Percentiles rank a stretch among this genome's conserved stretches.
Evolutionary conservation across 2,797 vertebrate species (phyloP).

Genomic region (Tamandua tetradactyla): DNA sequence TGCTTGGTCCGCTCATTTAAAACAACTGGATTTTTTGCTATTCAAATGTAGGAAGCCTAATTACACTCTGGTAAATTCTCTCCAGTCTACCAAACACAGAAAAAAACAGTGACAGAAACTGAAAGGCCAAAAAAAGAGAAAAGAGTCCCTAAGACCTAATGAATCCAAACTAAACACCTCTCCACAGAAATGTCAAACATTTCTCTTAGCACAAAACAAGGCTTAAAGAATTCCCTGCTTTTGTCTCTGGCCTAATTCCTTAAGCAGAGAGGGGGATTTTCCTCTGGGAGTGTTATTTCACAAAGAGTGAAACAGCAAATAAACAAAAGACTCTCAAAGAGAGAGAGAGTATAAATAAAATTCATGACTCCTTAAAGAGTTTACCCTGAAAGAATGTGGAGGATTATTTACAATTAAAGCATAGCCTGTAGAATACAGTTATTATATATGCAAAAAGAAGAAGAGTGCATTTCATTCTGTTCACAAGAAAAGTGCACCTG

Average conservation of each 20-base stretch:
- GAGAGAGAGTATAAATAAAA: slow-evolving; percentile 92
- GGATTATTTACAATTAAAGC: slow-evolving; percentile 91
- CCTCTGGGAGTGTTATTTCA: slow-evolving; percentile 90
- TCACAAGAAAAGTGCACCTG: slow-evolving; percentile 85
- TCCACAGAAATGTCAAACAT: slow-evolving; percentile 96
- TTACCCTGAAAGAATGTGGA: slow-evolving; percentile 89
- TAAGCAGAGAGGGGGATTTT: slow-evolving; percentile 93
- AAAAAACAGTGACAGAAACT: slow-evolving; percentile 90
- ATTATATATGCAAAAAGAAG: slow-evolving; percentile 83
- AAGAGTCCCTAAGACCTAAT: slow-evolving; percentile 95
- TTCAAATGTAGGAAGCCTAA: slow-evolving; percentile 96
- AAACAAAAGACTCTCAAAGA: slow-evolving; percentile 92
- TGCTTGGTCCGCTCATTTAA: slow-evolving; percentile 91
- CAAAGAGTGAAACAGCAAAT: slow-evolving; percentile 92
- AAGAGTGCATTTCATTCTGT: slow-evolving; percentile 82
- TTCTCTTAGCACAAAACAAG: slow-evolving; percentile 95
- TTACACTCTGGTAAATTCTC: slow-evolving; percentile 97
- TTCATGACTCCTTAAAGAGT: slow-evolving; percentile 93
- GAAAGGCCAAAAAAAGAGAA: slow-evolving; percentile 89
- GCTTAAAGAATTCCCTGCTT: slow-evolving; percentile 94
- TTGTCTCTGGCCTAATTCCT: slow-evolving; percentile 97
- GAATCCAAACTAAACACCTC: slow-evolving; percentile 98
- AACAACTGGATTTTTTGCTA: slow-evolving; percentile 93
- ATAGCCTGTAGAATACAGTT: slow-evolving; percentile 86
- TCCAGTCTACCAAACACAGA: slow-evolving; percentile 93